These are phyloP conservation scores for Heloderma charlesbogerti DNA, from an alignment of 2,113 vertebrate genomes.

Conservation along the genomic window DNA sequence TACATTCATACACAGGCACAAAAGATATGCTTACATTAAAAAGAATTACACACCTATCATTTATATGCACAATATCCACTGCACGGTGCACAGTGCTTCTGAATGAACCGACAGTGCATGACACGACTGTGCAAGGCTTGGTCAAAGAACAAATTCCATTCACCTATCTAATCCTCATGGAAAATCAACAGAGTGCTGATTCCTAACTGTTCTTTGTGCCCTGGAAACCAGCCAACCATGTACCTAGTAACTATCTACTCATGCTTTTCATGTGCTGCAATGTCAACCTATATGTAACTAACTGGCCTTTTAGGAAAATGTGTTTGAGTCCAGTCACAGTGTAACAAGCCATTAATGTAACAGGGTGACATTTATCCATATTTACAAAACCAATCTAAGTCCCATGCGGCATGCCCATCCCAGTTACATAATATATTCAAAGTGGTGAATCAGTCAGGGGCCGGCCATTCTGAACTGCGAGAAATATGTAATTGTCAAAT, in stretches of 20 bases:
- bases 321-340: slow-evolving; percentile 28
- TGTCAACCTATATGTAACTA: not conserved
- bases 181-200: not conserved
- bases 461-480: slow-evolving; percentile 38
- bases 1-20: slow-evolving; percentile 29
- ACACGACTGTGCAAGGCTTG: not conserved
- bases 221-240: not conserved
- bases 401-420: not conserved
- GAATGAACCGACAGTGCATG: not conserved
- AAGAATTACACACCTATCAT: slow-evolving; percentile 4
- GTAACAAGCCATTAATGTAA: not conserved
- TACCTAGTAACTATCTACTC: not conserved
- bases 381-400: not conserved
- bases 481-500: slow-evolving; percentile 45
- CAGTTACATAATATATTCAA: slow-evolving; percentile 31
- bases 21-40: not conserved
- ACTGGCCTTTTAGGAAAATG: not conserved
- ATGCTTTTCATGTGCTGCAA: not conserved
- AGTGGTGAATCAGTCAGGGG: not conserved
- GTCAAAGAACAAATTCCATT: not conserved
- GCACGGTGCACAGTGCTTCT: not conserved
- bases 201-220: not conserved
- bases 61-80: not conserved
- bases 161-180: not conserved
- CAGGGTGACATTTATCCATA: not conserved